Evolutionary conservation across 1,140 invertebrate species (phyloP).

Genomic region (Panulirus ornatus): DNA sequence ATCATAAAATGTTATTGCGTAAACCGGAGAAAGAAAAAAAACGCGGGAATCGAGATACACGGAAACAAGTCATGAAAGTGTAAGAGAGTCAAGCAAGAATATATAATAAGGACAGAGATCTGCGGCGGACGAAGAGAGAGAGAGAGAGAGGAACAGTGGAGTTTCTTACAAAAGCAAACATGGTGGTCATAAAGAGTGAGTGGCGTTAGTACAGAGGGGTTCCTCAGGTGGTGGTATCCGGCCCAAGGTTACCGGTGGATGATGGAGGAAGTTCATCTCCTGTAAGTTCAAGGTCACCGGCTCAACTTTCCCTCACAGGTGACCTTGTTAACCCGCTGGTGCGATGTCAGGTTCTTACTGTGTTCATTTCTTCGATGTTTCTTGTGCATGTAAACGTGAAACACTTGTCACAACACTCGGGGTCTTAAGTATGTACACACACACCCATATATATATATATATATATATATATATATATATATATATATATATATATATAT

Average conservation of each 20-base stretch:
- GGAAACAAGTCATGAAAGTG: background rate
- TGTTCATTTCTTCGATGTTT: background rate
- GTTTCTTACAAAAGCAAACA: background rate
- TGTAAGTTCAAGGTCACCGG: slow-evolving; percentile 43
- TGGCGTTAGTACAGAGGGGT: background rate
- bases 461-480: too few species aligned
- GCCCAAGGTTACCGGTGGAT: slow-evolving; percentile 1
- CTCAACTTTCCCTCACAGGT: slow-evolving; percentile 23
- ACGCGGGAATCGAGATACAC: too few species aligned
- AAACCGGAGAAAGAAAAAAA: background rate
- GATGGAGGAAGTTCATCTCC: slow-evolving; percentile 43
- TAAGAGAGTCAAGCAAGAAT: background rate
- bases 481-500: too few species aligned
- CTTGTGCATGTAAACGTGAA: too few species aligned
- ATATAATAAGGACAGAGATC: too few species aligned
- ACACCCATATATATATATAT: too few species aligned
- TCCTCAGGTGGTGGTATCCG: too few species aligned
- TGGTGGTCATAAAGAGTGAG: background rate
- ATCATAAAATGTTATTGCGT: background rate
- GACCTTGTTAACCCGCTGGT: background rate
- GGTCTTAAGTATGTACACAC: too few species aligned
- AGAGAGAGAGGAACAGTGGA: background rate
- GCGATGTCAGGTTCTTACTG: background rate
- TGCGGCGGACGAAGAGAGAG: background rate
- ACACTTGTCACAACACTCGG: too few species aligned